Conservation (phyloP, 2,888 invertebrate genomes). For the Volucella bombylans region DNA sequence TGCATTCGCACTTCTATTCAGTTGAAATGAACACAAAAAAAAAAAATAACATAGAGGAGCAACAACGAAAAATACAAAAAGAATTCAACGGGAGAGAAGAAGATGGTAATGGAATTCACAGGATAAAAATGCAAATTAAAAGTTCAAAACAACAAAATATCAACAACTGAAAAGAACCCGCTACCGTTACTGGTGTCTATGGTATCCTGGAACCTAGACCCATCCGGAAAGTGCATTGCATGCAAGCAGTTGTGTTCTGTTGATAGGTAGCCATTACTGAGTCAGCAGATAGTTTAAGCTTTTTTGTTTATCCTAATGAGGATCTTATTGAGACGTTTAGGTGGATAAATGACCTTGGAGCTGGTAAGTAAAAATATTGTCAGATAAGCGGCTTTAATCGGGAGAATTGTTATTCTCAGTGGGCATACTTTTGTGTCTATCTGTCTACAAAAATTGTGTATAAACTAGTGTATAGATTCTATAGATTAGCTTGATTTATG, state of each 20-base stretch:
- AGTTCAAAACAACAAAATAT: slow-evolving; percentile 67
- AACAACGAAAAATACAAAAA: slow-evolving; percentile 12
- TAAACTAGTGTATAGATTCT: no score
- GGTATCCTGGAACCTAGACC: background rate
- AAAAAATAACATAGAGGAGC: slow-evolving; percentile 6
- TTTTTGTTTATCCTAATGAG: background rate
- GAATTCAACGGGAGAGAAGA: background rate
- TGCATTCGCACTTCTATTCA: slow-evolving; percentile 73
- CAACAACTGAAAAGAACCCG: background rate
- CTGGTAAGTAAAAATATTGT: no score
- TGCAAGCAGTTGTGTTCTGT: slow-evolving; percentile 35
- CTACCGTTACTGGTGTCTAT: background rate
- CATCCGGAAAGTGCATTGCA: slow-evolving; percentile 46
- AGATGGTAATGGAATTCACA: slow-evolving; percentile 57
- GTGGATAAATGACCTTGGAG: background rate
- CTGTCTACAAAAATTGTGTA: no score
- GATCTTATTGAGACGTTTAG: background rate
- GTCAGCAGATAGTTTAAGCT: slow-evolving; percentile 52
- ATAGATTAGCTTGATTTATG: no score
- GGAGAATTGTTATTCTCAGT: no score
- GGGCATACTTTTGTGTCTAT: no score
- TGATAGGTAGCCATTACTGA: slow-evolving; percentile 50
- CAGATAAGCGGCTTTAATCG: no score
- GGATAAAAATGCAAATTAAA: slow-evolving; percentile 74
- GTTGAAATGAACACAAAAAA: slow-evolving; percentile 47